These are phyloP conservation scores for Garra rufa DNA, from an alignment of 2,113 vertebrate species.

Conservation along the genomic window DNA sequence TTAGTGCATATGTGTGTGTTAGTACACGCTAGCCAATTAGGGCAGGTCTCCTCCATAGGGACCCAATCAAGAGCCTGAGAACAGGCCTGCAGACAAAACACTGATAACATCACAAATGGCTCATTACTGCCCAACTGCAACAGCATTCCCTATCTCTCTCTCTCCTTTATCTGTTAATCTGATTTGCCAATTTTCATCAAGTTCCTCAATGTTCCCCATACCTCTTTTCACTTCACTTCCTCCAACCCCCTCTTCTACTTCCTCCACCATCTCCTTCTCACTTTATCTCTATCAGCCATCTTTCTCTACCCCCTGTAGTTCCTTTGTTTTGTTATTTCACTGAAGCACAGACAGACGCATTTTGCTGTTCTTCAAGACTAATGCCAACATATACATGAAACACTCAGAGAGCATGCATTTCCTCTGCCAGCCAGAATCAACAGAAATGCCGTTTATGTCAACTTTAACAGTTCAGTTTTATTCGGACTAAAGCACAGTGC, in stretches of 20 bases:
- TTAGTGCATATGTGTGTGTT: background rate
- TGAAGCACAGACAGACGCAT: conserved; percentile 26
- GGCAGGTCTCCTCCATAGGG: conserved; percentile 30
- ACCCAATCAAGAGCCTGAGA: conserved; percentile 51
- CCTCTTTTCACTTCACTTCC: conserved; percentile 6
- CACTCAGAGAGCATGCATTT: background rate
- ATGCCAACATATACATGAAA: background rate
- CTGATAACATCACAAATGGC: conserved; percentile 54
- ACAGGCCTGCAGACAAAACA: conserved; percentile 51
- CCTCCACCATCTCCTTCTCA: background rate
- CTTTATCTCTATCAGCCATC: conserved; percentile 39
- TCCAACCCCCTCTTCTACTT: conserved; percentile 1
- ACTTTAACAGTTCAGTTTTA: background rate
- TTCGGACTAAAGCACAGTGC: too few relatives aligned
- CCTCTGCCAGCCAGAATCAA: background rate
- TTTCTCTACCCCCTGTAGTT: conserved; percentile 33
- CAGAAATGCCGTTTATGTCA: background rate
- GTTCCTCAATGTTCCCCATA: conserved; percentile 4
- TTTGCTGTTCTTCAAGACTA: background rate
- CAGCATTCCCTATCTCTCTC: background rate
- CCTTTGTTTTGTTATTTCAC: conserved; percentile 41
- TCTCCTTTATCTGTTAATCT: conserved; percentile 6
- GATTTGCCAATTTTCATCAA: conserved; percentile 38
- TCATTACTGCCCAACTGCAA: conserved; percentile 49
- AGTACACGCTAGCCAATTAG: conserved; percentile 24